A percentile compares a stretch with the other conserved stretches of the same genome.
phyloP scores from a whole-genome alignment of 2,113 vertebrate species.

The Xiphophorus maculatus region DNA sequence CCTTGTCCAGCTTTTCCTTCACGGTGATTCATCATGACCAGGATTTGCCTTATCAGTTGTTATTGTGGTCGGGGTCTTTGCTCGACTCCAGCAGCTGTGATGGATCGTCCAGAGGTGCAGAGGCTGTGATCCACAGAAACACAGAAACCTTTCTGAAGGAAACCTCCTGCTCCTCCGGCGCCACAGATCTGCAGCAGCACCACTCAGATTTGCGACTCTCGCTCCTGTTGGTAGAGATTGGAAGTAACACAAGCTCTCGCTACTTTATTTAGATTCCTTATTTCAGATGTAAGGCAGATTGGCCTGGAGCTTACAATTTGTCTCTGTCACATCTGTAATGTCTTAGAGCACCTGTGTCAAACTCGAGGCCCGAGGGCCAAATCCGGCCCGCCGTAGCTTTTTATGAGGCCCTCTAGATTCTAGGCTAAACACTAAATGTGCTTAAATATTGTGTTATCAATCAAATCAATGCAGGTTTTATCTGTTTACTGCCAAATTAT shows the following conservation, averaged over 20 bases:
- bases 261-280: not conserved
- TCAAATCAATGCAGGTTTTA: too few relatives aligned
- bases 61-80: slow-evolving; percentile 37
- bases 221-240: slow-evolving; percentile 36
- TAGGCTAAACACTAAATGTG: too few relatives aligned
- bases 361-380: too few relatives aligned
- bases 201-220: slow-evolving; percentile 3
- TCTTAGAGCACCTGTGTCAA: not conserved
- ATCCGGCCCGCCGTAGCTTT: too few relatives aligned
- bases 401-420: too few relatives aligned
- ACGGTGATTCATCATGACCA: slow-evolving; percentile 39
- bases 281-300: slow-evolving; percentile 26
- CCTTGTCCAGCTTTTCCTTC: slow-evolving; percentile 5
- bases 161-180: slow-evolving; percentile 43
- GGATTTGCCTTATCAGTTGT: slow-evolving; percentile 47
- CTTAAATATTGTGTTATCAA: too few relatives aligned
- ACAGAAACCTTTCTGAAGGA: slow-evolving; percentile 14
- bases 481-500: too few relatives aligned
- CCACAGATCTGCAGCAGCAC: not conserved
- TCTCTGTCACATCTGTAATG: slow-evolving; percentile 54
- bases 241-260: slow-evolving; percentile 28
- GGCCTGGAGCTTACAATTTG: slow-evolving; percentile 40
- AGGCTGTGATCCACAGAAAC: slow-evolving; percentile 27
- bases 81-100: slow-evolving; percentile 29
- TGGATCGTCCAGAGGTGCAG: slow-evolving; percentile 40